Evolutionary conservation across 2,113 vertebrate species (phyloP), one percentile per base, ranked within the genome.

Genomic region (Syngnathoides biaculeatus): DNA sequence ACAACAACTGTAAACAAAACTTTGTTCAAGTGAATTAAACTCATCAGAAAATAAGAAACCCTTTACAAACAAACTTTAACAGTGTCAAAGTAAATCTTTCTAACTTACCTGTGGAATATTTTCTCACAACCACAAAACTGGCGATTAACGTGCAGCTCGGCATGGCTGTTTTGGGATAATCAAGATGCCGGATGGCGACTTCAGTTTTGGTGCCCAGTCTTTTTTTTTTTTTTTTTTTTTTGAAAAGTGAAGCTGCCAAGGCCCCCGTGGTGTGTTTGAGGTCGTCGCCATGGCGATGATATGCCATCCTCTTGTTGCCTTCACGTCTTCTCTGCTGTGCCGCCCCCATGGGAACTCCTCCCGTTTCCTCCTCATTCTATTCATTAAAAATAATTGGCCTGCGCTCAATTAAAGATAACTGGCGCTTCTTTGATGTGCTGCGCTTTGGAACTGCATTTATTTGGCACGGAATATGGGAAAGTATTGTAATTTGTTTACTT

Each of bases 351-450:
- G 77, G 79, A 86, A 64, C n/a, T 69, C 50, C 13, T n/a, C 67
- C 72, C 64, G 55, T 79, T 80, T 80, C 86, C 79, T 74, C 39
- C 66, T 73, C 47, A 78, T 62, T 77, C 74, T 77, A 63, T 80
- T 90, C 86, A 86, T 87, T 90, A 89, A 88, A 88, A 89, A 84
- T 88, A 89, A 90, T 89, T 87, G 79, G 84, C 73, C 79, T 84
- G 80, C 74, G 71, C 84, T 88, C 82, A 89, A 83, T 89, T 86
- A 79, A 80, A 68, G 70, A 70, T 74, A 68, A 66, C 57, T 68
- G 68, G 77, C 74, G 71, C 60, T 75, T 26, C 80, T 89, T 87
- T 90, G 83, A 90, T 89, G 74, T 79, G 48, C 58, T 14, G 35
- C 6, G 20, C 38, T 61, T 22, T 61, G 1, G 38, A 22, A 38